Evolutionary conservation across 1,140 invertebrate genomes (phyloP).

Genomic region (Semibalanus balanoides): DNA sequence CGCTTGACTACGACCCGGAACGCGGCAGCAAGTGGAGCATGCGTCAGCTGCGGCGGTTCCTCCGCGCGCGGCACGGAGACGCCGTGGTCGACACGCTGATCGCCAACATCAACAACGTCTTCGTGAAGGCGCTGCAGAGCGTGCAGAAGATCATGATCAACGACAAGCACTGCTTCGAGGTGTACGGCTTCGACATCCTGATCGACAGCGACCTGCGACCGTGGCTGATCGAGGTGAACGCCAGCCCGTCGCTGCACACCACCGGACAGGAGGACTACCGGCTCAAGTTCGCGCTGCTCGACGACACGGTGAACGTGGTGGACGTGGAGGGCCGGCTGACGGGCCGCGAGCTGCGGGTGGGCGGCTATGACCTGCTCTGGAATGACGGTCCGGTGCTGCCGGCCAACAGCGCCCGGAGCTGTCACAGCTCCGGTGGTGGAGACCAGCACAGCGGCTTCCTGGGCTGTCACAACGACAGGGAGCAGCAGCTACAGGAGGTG

Average conservation of each 20-base stretch:
- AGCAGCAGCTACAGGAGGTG: constrained; percentile 1
- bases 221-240: constrained; percentile 80
- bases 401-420: constrained; percentile 77
- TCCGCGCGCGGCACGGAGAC: constrained; percentile 82
- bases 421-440: not conserved
- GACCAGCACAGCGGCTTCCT: constrained; percentile 24
- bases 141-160: constrained; percentile 59
- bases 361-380: constrained; percentile 45
- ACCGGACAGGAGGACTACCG: constrained; percentile 92
- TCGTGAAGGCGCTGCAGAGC: constrained; percentile 38
- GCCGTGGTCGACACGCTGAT: constrained; percentile 68
- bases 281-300: constrained; percentile 88
- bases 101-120: constrained; percentile 47
- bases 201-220: constrained; percentile 71
- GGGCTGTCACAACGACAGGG: constrained; percentile 3
- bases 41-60: constrained; percentile 72
- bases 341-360: constrained; percentile 28
- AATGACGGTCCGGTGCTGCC: constrained; percentile 56
- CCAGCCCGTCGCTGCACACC: constrained; percentile 82
- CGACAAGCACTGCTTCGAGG: constrained; percentile 67
- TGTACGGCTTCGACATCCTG: constrained; percentile 73
- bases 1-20: constrained; percentile 82
- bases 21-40: constrained; percentile 91
- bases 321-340: constrained; percentile 29
- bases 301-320: constrained; percentile 76